A percentile compares a stretch with the other conserved stretches of the same genome.
These are phyloP conservation scores for Pandemis corylana DNA, from an alignment of 2,888 invertebrate genomes.

Conservation along the genomic window DNA sequence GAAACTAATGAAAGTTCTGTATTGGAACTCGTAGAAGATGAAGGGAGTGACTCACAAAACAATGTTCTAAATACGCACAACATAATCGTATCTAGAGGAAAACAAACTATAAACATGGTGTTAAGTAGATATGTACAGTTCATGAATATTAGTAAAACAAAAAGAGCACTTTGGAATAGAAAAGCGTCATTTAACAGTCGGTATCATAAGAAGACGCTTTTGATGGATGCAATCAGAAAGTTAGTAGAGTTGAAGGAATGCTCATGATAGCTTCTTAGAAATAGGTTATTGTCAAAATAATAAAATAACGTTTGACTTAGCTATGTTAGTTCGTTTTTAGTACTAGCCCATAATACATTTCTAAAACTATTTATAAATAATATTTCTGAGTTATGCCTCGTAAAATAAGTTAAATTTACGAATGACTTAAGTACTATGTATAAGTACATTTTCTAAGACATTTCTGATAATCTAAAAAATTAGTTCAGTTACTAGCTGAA, in stretches of 20 bases:
- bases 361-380: conserved; percentile 33
- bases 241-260: not conserved
- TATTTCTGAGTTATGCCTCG: conserved; percentile 25
- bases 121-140: conserved; percentile 33
- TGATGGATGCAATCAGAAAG: conserved; percentile 26
- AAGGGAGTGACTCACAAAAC: conserved; percentile 28
- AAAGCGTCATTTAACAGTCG: conserved; percentile 17
- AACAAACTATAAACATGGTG: conserved; percentile 23
- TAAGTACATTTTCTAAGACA: conserved; percentile 38
- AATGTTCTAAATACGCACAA: conserved; percentile 33
- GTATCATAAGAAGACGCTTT: not conserved
- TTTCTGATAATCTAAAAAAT: conserved; percentile 43
- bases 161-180: conserved; percentile 16
- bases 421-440: conserved; percentile 26
- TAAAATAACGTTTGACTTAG: conserved; percentile 10
- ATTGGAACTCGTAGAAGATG: conserved; percentile 57
- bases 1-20: conserved; percentile 54
- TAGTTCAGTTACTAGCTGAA: conserved; percentile 74
- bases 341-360: conserved; percentile 16
- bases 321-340: conserved; percentile 16
- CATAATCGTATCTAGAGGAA: conserved; percentile 28
- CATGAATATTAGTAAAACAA: conserved; percentile 23
- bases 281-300: conserved; percentile 10
- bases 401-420: conserved; percentile 24
- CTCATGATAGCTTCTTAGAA: not conserved